A percentile compares a stretch with the other conserved stretches of the same genome.
These are phyloP conservation scores for Paracentrotus lividus DNA, from an alignment of 53 echinoderm and acorn worm species.

Conservation along the genomic window DNA sequence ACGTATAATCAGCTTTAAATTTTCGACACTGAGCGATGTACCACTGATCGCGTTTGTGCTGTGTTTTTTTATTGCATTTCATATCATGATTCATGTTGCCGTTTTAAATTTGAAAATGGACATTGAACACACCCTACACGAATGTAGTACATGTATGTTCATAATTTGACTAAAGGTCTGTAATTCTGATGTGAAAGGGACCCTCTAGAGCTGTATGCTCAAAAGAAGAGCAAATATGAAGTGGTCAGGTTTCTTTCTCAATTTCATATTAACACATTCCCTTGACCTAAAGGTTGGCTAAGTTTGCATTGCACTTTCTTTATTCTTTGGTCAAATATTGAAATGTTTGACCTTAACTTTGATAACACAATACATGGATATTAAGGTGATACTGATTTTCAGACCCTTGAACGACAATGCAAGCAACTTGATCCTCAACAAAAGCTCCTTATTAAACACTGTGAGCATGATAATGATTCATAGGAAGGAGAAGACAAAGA, in stretches of 20 bases:
- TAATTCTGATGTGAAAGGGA: not conserved
- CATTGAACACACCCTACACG: too few relatives aligned
- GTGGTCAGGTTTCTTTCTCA: conserved; percentile 14
- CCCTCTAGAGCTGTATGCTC: not conserved
- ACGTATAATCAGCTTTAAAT: too few relatives aligned
- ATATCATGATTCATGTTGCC: too few relatives aligned
- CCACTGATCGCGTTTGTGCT: too few relatives aligned
- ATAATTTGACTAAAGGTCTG: not conserved
- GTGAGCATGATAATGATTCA: too few relatives aligned
- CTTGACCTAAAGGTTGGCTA: not conserved
- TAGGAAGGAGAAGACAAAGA: not conserved
- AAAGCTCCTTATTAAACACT: not conserved
- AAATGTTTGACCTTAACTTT: not conserved
- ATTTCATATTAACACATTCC: not conserved
- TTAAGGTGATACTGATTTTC: not conserved
- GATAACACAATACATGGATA: not conserved
- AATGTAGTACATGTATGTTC: too few relatives aligned
- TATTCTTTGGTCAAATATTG: not conserved
- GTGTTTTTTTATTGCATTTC: too few relatives aligned
- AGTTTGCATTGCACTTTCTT: not conserved
- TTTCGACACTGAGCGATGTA: too few relatives aligned
- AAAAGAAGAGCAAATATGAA: not conserved
- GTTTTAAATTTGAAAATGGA: too few relatives aligned
- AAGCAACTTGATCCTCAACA: not conserved
- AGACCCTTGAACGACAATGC: not conserved